Evolutionary conservation across 2,113 vertebrate species (phyloP), one percentile per base, ranked within the genome.

Genomic region (Platichthys flesus): DNA sequence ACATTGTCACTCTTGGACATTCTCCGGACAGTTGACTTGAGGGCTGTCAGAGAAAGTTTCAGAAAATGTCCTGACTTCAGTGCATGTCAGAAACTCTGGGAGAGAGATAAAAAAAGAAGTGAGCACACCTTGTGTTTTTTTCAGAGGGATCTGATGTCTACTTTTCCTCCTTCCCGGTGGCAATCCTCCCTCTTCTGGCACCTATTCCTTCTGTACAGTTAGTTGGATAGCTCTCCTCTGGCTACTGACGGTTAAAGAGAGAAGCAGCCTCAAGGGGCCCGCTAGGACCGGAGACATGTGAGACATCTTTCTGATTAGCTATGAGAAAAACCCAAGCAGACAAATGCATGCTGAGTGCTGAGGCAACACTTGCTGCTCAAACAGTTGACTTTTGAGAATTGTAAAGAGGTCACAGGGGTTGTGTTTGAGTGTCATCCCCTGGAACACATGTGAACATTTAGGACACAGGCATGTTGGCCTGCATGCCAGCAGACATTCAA

Each of bases 131-230:
- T 24, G 40, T 26, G 4, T 3, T 67, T 70, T 47, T 67, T 74
- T 70, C 47, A 67, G 16, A 45, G 2, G 78, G 57, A 81, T 81
- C 54, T 77, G 35, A 74, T 68, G 21, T 66, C 54, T 73, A 28
- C 26, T 70, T 40, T 69, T 37, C 20, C 52, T 79, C 59, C 40
- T 67, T 80, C 77, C 82, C 71, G 59, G 59, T 78, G 71, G 78
- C 74, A 72, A 51, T 77, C 80, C 60, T 74, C 37, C 59, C 60
- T 76, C 47, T 66, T 90, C 81, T 74, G 73, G 70, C 14, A 24
- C 64, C 67, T 54, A 47, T 69, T 78, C 77, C 37, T 80, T 58
- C 71, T 66, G 67, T 73, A 76, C 73, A 82, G 75, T 74, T 68
- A 73, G 78, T 71, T 59, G 49, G 42, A 75, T 51, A 77, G 58